These are phyloP conservation scores for Watsonalla binaria DNA, from an alignment of 2,888 invertebrate genomes.

Conservation along the genomic window DNA sequence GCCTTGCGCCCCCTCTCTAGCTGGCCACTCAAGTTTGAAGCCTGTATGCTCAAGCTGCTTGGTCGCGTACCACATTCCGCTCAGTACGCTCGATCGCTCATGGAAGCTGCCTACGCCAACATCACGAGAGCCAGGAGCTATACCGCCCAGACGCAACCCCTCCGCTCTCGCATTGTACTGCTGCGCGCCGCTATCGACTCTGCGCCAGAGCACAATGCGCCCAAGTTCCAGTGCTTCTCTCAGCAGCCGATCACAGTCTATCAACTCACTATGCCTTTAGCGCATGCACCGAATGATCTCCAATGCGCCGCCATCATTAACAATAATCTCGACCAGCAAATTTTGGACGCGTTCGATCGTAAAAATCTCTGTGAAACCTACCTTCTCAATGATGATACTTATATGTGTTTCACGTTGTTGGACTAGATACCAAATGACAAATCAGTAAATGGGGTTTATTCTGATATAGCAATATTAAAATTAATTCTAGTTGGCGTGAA, in stretches of 20 bases:
- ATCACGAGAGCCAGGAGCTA: slow-evolving; percentile 24
- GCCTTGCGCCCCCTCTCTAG: background rate
- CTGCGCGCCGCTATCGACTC: slow-evolving; percentile 18
- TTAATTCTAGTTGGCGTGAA: no score
- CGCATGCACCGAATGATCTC: slow-evolving; percentile 23
- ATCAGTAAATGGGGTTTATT: no score
- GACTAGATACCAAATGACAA: background rate
- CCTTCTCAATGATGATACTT: slow-evolving; percentile 6
- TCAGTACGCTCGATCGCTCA: slow-evolving; percentile 37
- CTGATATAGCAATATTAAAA: no score
- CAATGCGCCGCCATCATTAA: slow-evolving; percentile 37
- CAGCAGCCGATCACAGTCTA: slow-evolving; percentile 25
- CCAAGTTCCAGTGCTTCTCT: slow-evolving; percentile 26
- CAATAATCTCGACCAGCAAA: slow-evolving; percentile 25
- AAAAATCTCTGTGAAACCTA: slow-evolving; percentile 26
- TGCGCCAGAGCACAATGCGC: background rate
- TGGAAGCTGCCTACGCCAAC: slow-evolving; percentile 34
- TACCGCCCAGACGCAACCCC: slow-evolving; percentile 9
- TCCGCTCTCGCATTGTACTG: slow-evolving; percentile 35
- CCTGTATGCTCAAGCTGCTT: slow-evolving; percentile 25
- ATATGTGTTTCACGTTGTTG: slow-evolving; percentile 7
- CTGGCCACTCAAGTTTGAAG: slow-evolving; percentile 25
- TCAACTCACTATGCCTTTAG: slow-evolving; percentile 25
- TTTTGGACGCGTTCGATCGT: slow-evolving; percentile 22
- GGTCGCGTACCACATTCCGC: slow-evolving; percentile 31